Percentiles rank a stretch among this genome's conserved stretches.
Evolutionary conservation across 1,140 invertebrate genomes (phyloP).

Genomic region (Calephelis nemesis): DNA sequence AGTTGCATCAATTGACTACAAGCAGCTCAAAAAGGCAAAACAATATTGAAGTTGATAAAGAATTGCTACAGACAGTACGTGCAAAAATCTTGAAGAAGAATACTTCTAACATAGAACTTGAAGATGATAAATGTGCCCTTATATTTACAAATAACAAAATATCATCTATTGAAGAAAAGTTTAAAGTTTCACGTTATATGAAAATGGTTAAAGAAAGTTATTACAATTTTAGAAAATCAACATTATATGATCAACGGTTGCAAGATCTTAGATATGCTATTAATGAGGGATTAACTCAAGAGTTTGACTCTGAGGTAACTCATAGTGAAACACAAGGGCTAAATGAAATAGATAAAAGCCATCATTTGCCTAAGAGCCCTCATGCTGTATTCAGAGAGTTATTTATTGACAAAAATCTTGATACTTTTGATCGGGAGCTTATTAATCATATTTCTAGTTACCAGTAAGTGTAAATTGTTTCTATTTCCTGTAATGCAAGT

Average conservation of each 20-base stretch:
- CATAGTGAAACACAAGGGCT: constrained; percentile 15
- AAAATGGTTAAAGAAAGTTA: constrained; percentile 74
- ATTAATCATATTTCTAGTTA: constrained; percentile 58
- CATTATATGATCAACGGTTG: constrained; percentile 70
- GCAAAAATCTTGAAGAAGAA: constrained; percentile 67
- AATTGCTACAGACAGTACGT: constrained; percentile 68
- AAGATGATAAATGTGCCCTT: constrained; percentile 72
- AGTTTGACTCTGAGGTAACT: constrained; percentile 48
- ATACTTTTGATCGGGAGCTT: constrained; percentile 65
- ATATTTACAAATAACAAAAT: constrained; percentile 66
- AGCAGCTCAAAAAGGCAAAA: constrained; percentile 52
- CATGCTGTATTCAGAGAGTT: constrained; percentile 67
- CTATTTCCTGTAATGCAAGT: too few relatives aligned
- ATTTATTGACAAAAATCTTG: constrained; percentile 55
- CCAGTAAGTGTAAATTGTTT: constrained; percentile 53
- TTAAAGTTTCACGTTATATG: constrained; percentile 63
- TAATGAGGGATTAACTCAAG: constrained; percentile 70
- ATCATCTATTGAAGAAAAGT: constrained; percentile 53
- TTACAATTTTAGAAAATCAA: constrained; percentile 74
- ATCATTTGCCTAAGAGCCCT: constrained; percentile 50
- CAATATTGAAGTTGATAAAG: constrained; percentile 61
- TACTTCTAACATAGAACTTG: constrained; percentile 46
- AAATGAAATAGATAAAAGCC: background rate
- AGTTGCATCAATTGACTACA: constrained; percentile 79
- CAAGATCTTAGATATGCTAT: constrained; percentile 74